Evolutionary conservation across 2,797 vertebrate genomes (phyloP), one percentile per base, ranked within the genome.

Genomic region (Jordanella pulchra): DNA sequence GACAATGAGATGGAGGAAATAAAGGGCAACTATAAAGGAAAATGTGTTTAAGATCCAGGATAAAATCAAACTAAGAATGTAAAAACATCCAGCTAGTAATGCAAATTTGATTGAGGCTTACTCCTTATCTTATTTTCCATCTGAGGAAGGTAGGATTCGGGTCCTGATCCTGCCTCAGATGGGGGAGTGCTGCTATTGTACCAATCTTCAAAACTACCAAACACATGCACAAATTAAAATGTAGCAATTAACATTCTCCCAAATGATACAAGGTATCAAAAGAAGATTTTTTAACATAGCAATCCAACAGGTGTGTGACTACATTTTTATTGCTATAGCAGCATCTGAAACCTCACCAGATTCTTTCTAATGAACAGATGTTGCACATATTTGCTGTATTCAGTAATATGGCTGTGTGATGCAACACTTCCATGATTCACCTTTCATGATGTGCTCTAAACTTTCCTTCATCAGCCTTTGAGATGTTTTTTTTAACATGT

Each of bases 331-430:
- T 39, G 67, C 44, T 72, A 69, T 75, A 78, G 84, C 82, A 81
- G 71, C 78, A 17, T 75, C 73, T 71, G 64, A 85, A 75, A 79
- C 77, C 70, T 78, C 56, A 69, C 51, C 78, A 81, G 72, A 81
- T 83, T 90, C 66, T 56, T 63, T 84, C 88, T 66, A 51, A 67
- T 71, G 56, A 73, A 81, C 90, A 93, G 89, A 90, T 91, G 89
- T 86, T 89, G 61, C 18, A 75, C 76, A 81, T 90, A 86, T 90
- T 91, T 85, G 77, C 74, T 51, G 77, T 67, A 71, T 89, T 92
- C 84, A 88, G 77, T 80, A 77, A 72, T 81, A 71, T 72, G 73
- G 79, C 75, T 88, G 79, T 71, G 74, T 84, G 78, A 86, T 72
- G 84, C 79, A 63, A 71, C 81, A 68, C 50, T 63, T 72, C 85